Conservation (phyloP, 2,113 vertebrate species). For the Pipa parva region DNA sequence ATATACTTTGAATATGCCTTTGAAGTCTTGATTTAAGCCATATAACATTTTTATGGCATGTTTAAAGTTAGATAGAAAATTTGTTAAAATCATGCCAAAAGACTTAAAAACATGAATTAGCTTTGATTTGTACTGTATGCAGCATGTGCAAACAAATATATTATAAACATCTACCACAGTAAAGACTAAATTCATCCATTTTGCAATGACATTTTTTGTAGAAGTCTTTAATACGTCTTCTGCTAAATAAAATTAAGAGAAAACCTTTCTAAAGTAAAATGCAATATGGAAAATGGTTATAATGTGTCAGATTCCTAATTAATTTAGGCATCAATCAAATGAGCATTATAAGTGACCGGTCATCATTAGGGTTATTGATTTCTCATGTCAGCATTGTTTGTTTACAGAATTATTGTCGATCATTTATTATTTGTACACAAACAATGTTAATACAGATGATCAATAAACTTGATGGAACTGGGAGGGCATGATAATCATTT, state of each 20-base stretch:
- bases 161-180: not conserved
- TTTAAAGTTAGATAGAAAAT: not conserved
- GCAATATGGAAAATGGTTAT: slow-evolving; percentile 34
- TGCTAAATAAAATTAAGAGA: slow-evolving; percentile 10
- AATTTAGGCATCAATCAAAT: slow-evolving; percentile 41
- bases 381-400: slow-evolving; percentile 43
- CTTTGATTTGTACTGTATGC: not conserved
- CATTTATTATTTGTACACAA: slow-evolving; percentile 44
- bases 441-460: slow-evolving; percentile 45
- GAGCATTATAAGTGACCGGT: slow-evolving; percentile 40
- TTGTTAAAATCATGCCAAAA: not conserved
- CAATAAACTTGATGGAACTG: slow-evolving; percentile 41
- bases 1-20: not conserved
- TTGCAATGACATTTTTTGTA: not conserved
- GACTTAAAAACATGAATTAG: slow-evolving; percentile 6
- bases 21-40: not conserved
- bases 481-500: slow-evolving; percentile 36
- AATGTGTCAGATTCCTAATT: slow-evolving; percentile 38
- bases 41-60: not conserved
- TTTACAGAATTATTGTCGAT: slow-evolving; percentile 44
- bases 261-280: not conserved
- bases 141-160: not conserved
- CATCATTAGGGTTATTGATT: slow-evolving; percentile 41
- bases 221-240: not conserved
- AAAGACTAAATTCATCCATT: not conserved